phyloP scores from a whole-genome alignment of 2,888 invertebrate species.

The Abrostola tripartita region DNA sequence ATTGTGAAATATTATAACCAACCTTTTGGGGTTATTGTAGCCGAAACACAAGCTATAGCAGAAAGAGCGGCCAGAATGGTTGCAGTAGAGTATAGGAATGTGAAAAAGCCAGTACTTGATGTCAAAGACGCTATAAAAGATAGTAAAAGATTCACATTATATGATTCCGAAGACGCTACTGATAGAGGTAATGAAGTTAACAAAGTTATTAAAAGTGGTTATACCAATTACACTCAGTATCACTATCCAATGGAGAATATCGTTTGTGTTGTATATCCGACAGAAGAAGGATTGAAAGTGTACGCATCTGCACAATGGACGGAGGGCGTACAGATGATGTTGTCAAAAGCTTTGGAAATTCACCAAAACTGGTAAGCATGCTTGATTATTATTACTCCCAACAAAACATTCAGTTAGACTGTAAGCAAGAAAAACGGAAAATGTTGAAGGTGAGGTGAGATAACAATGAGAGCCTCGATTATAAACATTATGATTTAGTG shows the following conservation, averaged over 20 bases:
- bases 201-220: slow-evolving; percentile 82
- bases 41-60: slow-evolving; percentile 84
- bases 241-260: slow-evolving; percentile 92
- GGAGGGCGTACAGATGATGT: slow-evolving; percentile 84
- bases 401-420: too few species aligned
- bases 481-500: too few species aligned
- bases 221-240: slow-evolving; percentile 89
- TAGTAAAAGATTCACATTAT: slow-evolving; percentile 51
- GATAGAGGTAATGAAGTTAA: slow-evolving; percentile 61
- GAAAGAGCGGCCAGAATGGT: slow-evolving; percentile 86
- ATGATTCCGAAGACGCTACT: slow-evolving; percentile 47
- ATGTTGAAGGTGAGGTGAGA: too few species aligned
- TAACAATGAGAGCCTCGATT: too few species aligned
- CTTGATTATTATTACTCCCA: background rate
- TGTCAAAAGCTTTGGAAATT: slow-evolving; percentile 85
- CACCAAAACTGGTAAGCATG: slow-evolving; percentile 86
- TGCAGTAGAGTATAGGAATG: slow-evolving; percentile 81
- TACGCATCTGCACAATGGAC: slow-evolving; percentile 89
- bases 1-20: slow-evolving; percentile 89
- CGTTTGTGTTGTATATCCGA: slow-evolving; percentile 88
- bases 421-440: too few species aligned
- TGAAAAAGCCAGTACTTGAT: slow-evolving; percentile 66
- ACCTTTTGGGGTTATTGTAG: slow-evolving; percentile 90
- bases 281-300: slow-evolving; percentile 91
- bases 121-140: slow-evolving; percentile 62